Evolutionary conservation across 1,140 invertebrate genomes (phyloP).

Genomic region (Asobara japonica): DNA sequence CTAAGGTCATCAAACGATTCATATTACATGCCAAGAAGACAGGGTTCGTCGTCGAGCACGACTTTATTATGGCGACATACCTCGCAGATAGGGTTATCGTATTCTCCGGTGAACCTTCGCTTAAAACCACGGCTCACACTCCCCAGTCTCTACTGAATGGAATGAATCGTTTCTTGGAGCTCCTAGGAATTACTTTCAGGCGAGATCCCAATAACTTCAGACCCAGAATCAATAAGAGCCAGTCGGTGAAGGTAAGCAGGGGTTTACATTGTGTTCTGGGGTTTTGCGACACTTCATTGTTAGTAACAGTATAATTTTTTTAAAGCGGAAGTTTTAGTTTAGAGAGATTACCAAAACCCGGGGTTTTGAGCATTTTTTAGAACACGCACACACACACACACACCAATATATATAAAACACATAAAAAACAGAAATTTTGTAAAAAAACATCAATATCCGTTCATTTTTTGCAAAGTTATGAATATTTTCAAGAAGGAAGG

Average conservation of each 20-base stretch:
- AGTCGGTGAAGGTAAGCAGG: conserved; percentile 90
- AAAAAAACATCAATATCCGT: too few relatives aligned
- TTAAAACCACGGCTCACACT: conserved; percentile 87
- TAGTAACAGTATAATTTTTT: too few relatives aligned
- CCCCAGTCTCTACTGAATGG: conserved; percentile 95
- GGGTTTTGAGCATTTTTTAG: too few relatives aligned
- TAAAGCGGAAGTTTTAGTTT: too few relatives aligned
- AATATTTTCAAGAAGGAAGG: too few relatives aligned
- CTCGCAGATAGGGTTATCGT: conserved; percentile 98
- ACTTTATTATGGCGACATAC: conserved; percentile 99
- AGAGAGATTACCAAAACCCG: too few relatives aligned
- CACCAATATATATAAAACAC: too few relatives aligned
- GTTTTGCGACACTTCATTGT: not conserved
- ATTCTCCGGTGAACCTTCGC: conserved; percentile 94
- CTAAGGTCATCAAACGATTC: conserved; percentile 99
- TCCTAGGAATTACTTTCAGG: conserved; percentile 98
- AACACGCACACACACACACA: too few relatives aligned
- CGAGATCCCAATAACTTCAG: conserved; percentile 98
- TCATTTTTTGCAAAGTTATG: too few relatives aligned
- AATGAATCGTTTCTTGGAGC: conserved; percentile 97
- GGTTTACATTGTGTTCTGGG: not conserved
- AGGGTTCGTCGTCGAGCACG: conserved; percentile 99
- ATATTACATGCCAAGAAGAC: conserved; percentile 99
- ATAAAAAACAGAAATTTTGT: too few relatives aligned
- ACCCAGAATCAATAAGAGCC: conserved; percentile 96